Conservation (phyloP, 2,888 invertebrate species). For the Anoncus sp. region DNA sequence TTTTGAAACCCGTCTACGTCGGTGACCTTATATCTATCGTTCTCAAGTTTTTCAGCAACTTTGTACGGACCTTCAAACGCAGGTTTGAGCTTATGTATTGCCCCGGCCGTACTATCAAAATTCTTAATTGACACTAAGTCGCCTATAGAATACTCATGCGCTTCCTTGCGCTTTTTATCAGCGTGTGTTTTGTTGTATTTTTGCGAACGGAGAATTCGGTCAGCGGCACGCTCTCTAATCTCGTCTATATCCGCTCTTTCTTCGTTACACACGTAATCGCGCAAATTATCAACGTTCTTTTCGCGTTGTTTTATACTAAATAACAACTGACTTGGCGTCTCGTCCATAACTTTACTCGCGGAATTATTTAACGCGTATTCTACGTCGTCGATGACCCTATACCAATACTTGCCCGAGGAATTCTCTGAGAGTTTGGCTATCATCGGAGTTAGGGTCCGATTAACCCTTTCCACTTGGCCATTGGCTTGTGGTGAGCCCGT, state of each 20-base stretch:
- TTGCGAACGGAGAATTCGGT: constrained; percentile 29
- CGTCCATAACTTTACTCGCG: background rate
- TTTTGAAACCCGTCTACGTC: constrained; percentile 34
- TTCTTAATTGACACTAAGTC: constrained; percentile 38
- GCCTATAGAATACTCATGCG: constrained; percentile 28
- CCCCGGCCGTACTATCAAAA: constrained; percentile 36
- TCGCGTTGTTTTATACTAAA: constrained; percentile 28
- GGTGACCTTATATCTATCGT: constrained; percentile 31
- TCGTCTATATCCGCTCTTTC: background rate
- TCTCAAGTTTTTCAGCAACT: constrained; percentile 7
- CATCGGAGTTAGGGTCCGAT: constrained; percentile 61
- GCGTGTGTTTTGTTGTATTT: constrained; percentile 28
- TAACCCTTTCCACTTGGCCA: constrained; percentile 66
- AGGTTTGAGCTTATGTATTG: constrained; percentile 23
- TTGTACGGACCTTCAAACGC: constrained; percentile 31
- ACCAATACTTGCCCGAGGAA: constrained; percentile 20
- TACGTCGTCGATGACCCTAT: constrained; percentile 11
- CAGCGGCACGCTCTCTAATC: constrained; percentile 22
- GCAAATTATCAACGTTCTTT: constrained; percentile 16
- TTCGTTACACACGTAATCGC: constrained; percentile 5
- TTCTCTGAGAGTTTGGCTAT: constrained; percentile 37
- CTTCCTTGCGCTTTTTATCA: constrained; percentile 45
- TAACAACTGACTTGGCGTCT: constrained; percentile 23
- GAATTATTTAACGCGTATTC: constrained; percentile 40
- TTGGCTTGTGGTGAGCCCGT: too few species aligned